Conservation (phyloP, 2,888 invertebrate species). For the Ormyrus nitidulus region DNA sequence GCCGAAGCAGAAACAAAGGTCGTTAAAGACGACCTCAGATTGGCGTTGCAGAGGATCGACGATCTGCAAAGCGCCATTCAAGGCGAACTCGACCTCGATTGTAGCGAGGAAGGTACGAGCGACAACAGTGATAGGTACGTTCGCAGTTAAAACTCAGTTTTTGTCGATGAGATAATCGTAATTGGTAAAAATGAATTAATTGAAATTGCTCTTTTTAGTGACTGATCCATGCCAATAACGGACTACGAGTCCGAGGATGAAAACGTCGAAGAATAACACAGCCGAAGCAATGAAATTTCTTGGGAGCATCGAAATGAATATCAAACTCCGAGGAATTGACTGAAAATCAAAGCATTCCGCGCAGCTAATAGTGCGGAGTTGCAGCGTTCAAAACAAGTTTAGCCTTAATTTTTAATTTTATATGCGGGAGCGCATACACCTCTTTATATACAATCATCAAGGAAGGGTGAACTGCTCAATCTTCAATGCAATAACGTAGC, state of each 20-base stretch:
- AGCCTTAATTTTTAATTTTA: conserved; percentile 54
- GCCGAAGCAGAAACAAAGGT: conserved; percentile 84
- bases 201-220: conserved; percentile 62
- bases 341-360: conserved; percentile 54
- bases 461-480: conserved; percentile 23
- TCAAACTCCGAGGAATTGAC: conserved; percentile 55
- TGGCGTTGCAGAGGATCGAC: conserved; percentile 92
- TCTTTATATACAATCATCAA: conserved; percentile 49
- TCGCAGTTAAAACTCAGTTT: not conserved
- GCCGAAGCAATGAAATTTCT: conserved; percentile 46
- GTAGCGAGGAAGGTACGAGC: conserved; percentile 77
- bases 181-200: too few species aligned
- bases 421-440: conserved; percentile 47
- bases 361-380: conserved; percentile 35
- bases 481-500: conserved; percentile 17
- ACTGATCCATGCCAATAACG: conserved; percentile 70
- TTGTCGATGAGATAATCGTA: not conserved
- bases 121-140: conserved; percentile 81
- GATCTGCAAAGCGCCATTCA: conserved; percentile 95
- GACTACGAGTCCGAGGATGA: conserved; percentile 66
- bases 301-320: conserved; percentile 34
- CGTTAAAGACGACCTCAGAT: conserved; percentile 87
- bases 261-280: conserved; percentile 59
- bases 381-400: conserved; percentile 48
- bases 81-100: conserved; percentile 85